Conservation (phyloP, 2,888 invertebrate genomes). For the Cryptocheilus praepositus region DNA sequence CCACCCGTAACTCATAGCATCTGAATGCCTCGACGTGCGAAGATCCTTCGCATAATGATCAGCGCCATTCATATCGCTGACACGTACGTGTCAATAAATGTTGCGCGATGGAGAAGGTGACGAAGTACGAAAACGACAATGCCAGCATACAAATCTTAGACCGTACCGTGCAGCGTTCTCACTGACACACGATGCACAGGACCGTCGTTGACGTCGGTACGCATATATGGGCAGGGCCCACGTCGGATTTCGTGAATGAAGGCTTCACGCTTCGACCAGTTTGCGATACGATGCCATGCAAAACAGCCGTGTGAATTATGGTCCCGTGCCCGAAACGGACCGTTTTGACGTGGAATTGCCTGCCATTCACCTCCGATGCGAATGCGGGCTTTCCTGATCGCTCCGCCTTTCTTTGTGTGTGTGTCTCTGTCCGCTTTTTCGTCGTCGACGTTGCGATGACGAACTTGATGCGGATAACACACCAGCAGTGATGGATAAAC, state of each 20-base stretch:
- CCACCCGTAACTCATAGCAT: too few relatives aligned
- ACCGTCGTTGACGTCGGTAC: too few relatives aligned
- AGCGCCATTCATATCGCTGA: too few relatives aligned
- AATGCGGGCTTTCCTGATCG: not conserved
- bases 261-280: slow-evolving; percentile 41
- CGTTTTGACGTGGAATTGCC: slow-evolving; percentile 27
- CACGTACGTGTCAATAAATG: not conserved
- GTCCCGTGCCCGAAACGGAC: slow-evolving; percentile 11
- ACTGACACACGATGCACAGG: too few relatives aligned
- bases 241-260: slow-evolving; percentile 44
- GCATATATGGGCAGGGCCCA: slow-evolving; percentile 10
- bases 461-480: too few relatives aligned
- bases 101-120: not conserved
- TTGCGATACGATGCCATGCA: slow-evolving; percentile 31
- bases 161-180: not conserved
- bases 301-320: slow-evolving; percentile 32
- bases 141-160: not conserved
- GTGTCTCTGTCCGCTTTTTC: not conserved
- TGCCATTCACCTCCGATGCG: slow-evolving; percentile 23
- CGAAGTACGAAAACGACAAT: too few relatives aligned
- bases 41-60: too few relatives aligned
- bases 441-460: not conserved
- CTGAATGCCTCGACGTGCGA: too few relatives aligned
- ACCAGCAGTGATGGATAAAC: too few relatives aligned
- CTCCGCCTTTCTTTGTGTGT: not conserved